Conservation (phyloP, 2,888 invertebrate genomes). For the Ectobius pallidus region DNA sequence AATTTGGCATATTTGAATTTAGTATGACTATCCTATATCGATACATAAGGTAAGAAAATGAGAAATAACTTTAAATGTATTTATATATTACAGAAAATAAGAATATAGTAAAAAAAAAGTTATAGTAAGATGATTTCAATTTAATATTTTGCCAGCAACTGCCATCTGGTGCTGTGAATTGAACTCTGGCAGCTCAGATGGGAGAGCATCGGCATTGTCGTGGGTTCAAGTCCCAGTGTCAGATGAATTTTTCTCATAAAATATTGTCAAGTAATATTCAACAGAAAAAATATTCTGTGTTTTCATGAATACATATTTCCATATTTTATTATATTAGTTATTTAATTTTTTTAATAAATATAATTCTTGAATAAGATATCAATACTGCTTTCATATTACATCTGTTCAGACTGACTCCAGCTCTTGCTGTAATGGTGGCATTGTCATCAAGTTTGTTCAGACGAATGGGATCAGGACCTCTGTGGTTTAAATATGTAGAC, state of each 20-base stretch:
- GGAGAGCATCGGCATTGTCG: background rate
- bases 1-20: too few species aligned
- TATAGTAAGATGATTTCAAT: background rate
- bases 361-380: background rate
- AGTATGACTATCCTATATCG: too few species aligned
- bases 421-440: constrained; percentile 23
- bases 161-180: too few species aligned
- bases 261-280: too few species aligned
- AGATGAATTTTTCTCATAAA: too few species aligned
- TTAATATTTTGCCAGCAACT: background rate
- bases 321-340: background rate
- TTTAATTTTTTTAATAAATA: background rate
- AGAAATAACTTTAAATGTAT: too few species aligned
- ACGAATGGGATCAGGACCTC: constrained; percentile 27
- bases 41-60: too few species aligned
- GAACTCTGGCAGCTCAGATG: too few species aligned
- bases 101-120: too few species aligned
- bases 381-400: background rate
- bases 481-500: constrained; percentile 14
- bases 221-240: too few species aligned
- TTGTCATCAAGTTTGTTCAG: constrained; percentile 11
- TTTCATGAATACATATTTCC: background rate
- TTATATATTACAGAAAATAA: too few species aligned
- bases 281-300: too few species aligned
- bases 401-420: constrained; percentile 23